Percentiles rank a stretch among this genome's conserved stretches.
Conservation (phyloP, 2,113 vertebrate genomes). For the Ciconia boyciana region DNA sequence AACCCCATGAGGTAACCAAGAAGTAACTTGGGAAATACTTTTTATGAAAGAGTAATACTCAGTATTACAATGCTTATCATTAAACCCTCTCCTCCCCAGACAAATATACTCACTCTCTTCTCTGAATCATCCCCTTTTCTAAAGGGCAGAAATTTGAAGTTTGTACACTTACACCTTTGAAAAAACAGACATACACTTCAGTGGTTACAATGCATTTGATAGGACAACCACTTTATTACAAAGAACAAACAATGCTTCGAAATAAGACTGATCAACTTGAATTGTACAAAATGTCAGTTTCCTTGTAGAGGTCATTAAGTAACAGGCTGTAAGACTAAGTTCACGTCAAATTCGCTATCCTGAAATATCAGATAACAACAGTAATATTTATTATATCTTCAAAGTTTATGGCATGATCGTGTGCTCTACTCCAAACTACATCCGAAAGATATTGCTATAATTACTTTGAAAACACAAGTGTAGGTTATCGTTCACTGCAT, state of each 20-base stretch:
- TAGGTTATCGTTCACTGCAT: slow-evolving; percentile 45
- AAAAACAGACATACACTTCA: background rate
- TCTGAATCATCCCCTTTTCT: background rate
- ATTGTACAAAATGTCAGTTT: slow-evolving; percentile 64
- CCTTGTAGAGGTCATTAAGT: slow-evolving; percentile 53
- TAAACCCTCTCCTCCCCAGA: background rate
- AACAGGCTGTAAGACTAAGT: slow-evolving; percentile 59
- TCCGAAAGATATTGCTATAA: slow-evolving; percentile 65
- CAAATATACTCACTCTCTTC: background rate
- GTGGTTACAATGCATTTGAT: background rate
- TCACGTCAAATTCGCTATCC: slow-evolving; percentile 38
- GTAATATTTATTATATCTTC: slow-evolving; percentile 37
- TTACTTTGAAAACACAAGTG: slow-evolving; percentile 65
- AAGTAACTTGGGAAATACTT: background rate
- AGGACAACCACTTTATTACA: slow-evolving; percentile 73
- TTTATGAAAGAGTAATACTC: background rate
- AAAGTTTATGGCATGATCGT: slow-evolving; percentile 54
- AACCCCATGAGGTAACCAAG: background rate
- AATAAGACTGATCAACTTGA: slow-evolving; percentile 42
- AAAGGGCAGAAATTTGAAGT: background rate
- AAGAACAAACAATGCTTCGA: slow-evolving; percentile 59
- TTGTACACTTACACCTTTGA: rapidly evolving
- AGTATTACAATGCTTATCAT: background rate
- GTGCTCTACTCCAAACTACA: slow-evolving; percentile 63
- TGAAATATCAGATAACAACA: slow-evolving; percentile 50